phyloP scores from a whole-genome alignment of 1,140 invertebrate species.

The Ceratoteleas bidentatus region DNA sequence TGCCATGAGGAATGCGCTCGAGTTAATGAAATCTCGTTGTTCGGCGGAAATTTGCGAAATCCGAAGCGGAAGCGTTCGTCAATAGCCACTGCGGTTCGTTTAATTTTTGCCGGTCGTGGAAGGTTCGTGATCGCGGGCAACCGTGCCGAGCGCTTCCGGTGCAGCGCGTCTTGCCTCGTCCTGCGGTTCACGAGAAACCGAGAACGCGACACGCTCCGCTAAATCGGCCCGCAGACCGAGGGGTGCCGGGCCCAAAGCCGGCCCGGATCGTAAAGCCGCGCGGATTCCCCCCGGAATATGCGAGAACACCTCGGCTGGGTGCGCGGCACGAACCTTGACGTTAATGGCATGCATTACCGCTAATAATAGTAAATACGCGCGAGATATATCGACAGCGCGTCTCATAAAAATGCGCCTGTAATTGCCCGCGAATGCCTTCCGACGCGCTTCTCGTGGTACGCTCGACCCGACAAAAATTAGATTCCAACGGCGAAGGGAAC shows the following conservation, averaged over 20 bases:
- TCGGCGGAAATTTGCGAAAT: no score
- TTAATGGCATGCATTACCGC: conserved; percentile 76
- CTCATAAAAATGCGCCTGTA: conserved; percentile 70
- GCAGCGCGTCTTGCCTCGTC: conserved; percentile 19
- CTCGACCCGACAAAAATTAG: conserved; percentile 13
- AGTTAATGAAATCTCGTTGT: no score
- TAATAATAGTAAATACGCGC: conserved; percentile 72
- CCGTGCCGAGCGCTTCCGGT: conserved; percentile 40
- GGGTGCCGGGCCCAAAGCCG: conserved; percentile 18
- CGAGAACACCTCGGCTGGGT: conserved; percentile 40
- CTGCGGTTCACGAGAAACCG: conserved; percentile 47
- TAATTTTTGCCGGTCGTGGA: conserved; percentile 13
- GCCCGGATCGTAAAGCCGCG: conserved; percentile 4
- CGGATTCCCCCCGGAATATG: conserved; percentile 22
- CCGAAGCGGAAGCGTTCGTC: conserved; percentile 32
- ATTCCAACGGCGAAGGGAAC: no score
- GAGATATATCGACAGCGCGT: conserved; percentile 64
- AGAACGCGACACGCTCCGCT: conserved; percentile 69
- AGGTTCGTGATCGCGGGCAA: conserved; percentile 31
- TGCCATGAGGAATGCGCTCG: no score
- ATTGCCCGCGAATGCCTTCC: conserved; percentile 63
- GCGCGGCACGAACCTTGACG: conserved; percentile 73
- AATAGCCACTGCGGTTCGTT: conserved; percentile 19
- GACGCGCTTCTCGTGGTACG: conserved; percentile 4
- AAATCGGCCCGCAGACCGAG: conserved; percentile 33